phyloP scores from a whole-genome alignment of 2,113 vertebrate species.

The Scomber japonicus region DNA sequence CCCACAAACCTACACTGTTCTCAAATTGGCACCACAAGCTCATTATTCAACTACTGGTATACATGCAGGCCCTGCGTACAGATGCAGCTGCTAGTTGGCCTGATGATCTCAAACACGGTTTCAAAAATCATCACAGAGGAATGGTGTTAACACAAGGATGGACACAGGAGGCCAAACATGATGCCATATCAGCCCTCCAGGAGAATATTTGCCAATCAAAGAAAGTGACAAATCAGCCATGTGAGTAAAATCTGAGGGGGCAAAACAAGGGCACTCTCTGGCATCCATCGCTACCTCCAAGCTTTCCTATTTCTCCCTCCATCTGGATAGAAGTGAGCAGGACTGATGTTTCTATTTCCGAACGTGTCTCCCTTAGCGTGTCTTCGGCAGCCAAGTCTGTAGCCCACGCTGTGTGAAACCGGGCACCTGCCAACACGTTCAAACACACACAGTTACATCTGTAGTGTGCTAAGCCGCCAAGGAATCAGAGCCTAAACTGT shows the following conservation, averaged over 20 bases:
- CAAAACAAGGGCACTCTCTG: constrained; percentile 18
- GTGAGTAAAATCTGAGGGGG: not conserved
- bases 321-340: constrained; percentile 56
- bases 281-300: constrained; percentile 29
- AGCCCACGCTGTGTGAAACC: constrained; percentile 69
- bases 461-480: constrained; percentile 53
- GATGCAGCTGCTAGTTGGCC: constrained; percentile 40
- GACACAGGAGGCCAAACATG: not conserved
- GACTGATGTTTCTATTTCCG: constrained; percentile 71
- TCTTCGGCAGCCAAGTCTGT: constrained; percentile 73
- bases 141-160: not conserved
- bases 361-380: constrained; percentile 61
- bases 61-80: constrained; percentile 27
- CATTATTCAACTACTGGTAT: constrained; percentile 56
- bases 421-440: constrained; percentile 68
- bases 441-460: constrained; percentile 65
- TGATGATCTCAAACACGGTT: constrained; percentile 20
- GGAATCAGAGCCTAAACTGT: constrained; percentile 65
- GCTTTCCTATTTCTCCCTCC: constrained; percentile 41
- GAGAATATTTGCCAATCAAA: constrained; percentile 8
- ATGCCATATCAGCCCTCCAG: not conserved
- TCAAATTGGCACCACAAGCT: constrained; percentile 52
- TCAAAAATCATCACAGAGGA: not conserved
- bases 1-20: constrained; percentile 34
- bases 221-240: constrained; percentile 22